Evolutionary conservation across 2,797 vertebrate genomes (phyloP).

Genomic region (Salmo trutta): DNA sequence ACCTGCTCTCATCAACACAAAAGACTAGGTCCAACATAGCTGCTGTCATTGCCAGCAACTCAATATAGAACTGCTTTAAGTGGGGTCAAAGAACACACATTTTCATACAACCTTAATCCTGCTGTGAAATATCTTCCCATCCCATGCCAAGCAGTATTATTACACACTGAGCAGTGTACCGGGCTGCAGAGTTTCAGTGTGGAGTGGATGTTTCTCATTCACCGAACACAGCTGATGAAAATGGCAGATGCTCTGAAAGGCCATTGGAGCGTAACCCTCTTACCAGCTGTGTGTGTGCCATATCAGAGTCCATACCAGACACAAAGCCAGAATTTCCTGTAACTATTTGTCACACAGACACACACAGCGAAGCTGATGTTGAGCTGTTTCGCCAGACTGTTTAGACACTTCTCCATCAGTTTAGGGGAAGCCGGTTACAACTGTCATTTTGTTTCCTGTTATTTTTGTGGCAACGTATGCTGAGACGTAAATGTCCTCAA

Average conservation of each 20-base stretch:
- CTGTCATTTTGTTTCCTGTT: conserved; percentile 33
- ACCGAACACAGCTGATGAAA: conserved; percentile 40
- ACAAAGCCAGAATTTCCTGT: not conserved
- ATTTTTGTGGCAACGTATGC: too few species aligned
- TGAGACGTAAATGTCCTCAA: not conserved
- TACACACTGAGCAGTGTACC: not conserved
- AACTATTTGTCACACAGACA: conserved; percentile 10
- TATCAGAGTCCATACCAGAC: conserved; percentile 28
- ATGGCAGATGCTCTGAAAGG: conserved; percentile 50
- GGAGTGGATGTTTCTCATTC: conserved; percentile 19
- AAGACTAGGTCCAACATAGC: conserved; percentile 12
- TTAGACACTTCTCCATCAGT: conserved; percentile 39
- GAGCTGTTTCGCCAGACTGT: not conserved
- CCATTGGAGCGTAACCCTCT: conserved; percentile 60
- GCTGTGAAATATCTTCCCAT: not conserved
- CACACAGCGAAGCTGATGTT: not conserved
- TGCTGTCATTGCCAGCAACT: conserved; percentile 13
- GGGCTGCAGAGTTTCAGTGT: not conserved
- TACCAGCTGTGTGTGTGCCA: conserved; percentile 47
- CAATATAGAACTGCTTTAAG: not conserved
- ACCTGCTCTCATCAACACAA: conserved; percentile 33
- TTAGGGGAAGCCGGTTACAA: conserved; percentile 47
- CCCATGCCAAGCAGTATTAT: not conserved
- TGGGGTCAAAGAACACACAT: conserved; percentile 17
- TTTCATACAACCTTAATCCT: not conserved